A percentile compares a stretch with the other conserved stretches of the same genome.
Evolutionary conservation across 2,113 vertebrate species (phyloP).

Genomic region (Thalassarche chlororhynchos): DNA sequence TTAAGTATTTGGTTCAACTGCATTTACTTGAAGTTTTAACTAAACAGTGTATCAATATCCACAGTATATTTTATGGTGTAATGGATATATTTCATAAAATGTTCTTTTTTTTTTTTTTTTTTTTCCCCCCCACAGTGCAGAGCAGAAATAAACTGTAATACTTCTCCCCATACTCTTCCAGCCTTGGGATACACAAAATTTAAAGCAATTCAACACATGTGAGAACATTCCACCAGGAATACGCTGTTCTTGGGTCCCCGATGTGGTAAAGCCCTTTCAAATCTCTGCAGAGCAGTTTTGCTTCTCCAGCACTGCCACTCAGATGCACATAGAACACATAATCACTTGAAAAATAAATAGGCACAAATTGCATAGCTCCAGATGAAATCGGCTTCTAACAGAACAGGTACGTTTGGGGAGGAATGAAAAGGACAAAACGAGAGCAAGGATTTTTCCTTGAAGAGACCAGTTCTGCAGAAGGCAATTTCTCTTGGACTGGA

Average conservation of each 20-base stretch:
- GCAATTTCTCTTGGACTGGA: not conserved
- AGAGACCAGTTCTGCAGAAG: not conserved
- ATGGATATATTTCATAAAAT: not conserved
- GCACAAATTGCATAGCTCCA: not conserved
- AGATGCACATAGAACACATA: not conserved
- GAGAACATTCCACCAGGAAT: not conserved
- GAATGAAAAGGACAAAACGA: not conserved
- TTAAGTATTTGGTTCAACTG: not conserved
- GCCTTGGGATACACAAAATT: not conserved
- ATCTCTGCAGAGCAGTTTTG: not conserved
- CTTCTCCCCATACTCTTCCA: not conserved
- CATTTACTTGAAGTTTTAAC: not conserved
- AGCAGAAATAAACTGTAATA: not conserved
- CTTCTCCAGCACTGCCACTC: not conserved
- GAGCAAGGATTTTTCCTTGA: not conserved
- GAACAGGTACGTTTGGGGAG: not conserved
- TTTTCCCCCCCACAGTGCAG: not conserved
- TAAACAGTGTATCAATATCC: not conserved
- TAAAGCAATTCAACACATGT: not conserved
- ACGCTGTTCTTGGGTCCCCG: accelerated
- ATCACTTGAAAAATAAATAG: not conserved
- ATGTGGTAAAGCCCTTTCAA: not conserved
- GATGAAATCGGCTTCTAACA: not conserved
- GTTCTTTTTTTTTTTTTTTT: too few relatives aligned
- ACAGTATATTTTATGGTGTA: not conserved